Evolutionary conservation across 2,797 vertebrate species (phyloP), one percentile per base, ranked within the genome.

Genomic region (Gadopsis bispinosus): DNA sequence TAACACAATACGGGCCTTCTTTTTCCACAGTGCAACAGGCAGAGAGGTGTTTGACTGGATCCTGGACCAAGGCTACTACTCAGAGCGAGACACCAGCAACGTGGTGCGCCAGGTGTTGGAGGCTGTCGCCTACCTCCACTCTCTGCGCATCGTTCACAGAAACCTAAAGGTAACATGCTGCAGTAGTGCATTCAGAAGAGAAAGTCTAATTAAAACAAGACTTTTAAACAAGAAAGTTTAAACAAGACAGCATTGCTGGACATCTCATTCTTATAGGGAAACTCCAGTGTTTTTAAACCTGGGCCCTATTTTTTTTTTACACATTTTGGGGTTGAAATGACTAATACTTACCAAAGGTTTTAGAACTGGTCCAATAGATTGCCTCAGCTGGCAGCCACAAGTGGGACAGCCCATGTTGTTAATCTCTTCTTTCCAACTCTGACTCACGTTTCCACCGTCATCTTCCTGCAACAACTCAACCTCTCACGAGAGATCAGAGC

Each of bases 1-100:
- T 22, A 33, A 62, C 10, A 16, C 20, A n/a, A 71, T 11, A 55
- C 4, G 13, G 12, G 1, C 7, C 11, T 72, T 26, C 4, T 12
- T 66, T 88, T 20, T 77, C 77, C 70, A 73, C 91, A 99, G 98
- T 78, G 98, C 98, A 83, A 98, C 98, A 12, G 98, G 98, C 83
- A 96, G 98, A 80, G 98, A 99, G 90, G 98, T 99, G 77, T 99
- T 99, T 73, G 98, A 99, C 94, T 99, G 98, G 98, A 99, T 99
- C 94, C 94, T 99, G 93, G 98, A 99, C 90, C 98, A 99, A 94
- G 98, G 98, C 63, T 99, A 99, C 94, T 99, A 99, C 91, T 99
- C 98, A 0, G 98, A 99, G 92, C 95, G 95, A 81, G 98, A 99
- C 90, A 99, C 98, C 80, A 99, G 98, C 92, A 99, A 99, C 4